These are phyloP conservation scores for Spicauda simplicius DNA, from an alignment of 2,888 invertebrate species.

Conservation along the genomic window DNA sequence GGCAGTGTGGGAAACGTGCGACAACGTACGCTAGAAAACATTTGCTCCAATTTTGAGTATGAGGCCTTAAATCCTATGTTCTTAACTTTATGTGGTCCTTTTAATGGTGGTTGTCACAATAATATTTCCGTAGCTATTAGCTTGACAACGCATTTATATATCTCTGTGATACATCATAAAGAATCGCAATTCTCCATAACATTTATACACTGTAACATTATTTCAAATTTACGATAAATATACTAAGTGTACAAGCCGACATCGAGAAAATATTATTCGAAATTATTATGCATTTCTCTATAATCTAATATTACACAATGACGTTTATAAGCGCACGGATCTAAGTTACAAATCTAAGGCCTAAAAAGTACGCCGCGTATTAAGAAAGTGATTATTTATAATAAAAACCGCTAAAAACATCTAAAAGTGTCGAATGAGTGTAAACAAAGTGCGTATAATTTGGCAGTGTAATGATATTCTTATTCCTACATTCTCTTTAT, in stretches of 20 bases:
- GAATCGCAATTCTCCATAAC: not conserved
- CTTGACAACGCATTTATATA: not conserved
- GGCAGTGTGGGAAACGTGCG: not conserved
- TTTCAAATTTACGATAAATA: not conserved
- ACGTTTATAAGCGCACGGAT: not conserved
- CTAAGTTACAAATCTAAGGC: not conserved
- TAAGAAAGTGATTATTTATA: conserved; percentile 6
- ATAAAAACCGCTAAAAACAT: conserved; percentile 13
- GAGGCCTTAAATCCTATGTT: not conserved
- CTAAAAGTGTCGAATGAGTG: conserved; percentile 10
- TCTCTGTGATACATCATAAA: not conserved
- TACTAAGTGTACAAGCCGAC: not conserved
- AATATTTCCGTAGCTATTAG: not conserved
- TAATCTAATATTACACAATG: conserved; percentile 10
- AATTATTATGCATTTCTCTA: not conserved
- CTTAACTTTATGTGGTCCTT: not conserved
- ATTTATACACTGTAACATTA: not conserved
- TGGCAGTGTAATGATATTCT: conserved; percentile 12
- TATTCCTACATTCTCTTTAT: conserved; percentile 41
- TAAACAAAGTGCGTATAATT: conserved; percentile 13
- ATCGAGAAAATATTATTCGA: not conserved
- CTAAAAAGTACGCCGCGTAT: conserved; percentile 11
- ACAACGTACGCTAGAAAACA: not conserved
- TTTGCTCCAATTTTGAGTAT: not conserved
- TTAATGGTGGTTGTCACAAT: not conserved